Base-by-base conservation (phyloP, 2,888 invertebrate genomes). In the Chesias legatella region DNA sequence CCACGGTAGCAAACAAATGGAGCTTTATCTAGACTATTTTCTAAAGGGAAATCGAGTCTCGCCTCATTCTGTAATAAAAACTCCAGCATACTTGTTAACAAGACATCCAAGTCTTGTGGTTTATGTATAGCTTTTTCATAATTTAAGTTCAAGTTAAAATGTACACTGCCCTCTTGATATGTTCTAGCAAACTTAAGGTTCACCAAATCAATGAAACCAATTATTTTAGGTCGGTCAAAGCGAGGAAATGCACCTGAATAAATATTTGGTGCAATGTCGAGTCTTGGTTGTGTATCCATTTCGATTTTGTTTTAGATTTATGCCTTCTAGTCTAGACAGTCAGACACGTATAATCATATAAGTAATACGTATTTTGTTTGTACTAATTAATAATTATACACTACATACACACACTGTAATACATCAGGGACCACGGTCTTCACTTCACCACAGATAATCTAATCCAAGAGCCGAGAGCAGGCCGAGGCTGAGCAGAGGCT, bases 1-100 rank as follows among this genome's bases (percentile, higher is more conserved):
- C 95, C 95, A 10, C 95, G 90, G 76, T 90, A 93, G 53, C 92
- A 92, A 28, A 93, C 89, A 67, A 95, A 92, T 41, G 90, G 57
- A 2, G 77, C 61, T 10, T 56, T 51, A 7, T 76, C 58, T 38
- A 85, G 57, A 24, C 47, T 59, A n/a, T 35, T 65, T 25, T 58
- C 56, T 27, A 51, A 4, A 6, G 54, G 40, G 35, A 65, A 65
- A 13, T 69, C 67, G 31, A 86, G 59, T 41, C 67, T 65, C 25
- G 22, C 41, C 52, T 76, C 65, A 65, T 90, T 68, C 10, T 78
- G 59, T 22, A 86, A 45, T 45, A 92, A 79, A 84, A 92, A 92
- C 34, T 69, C 65, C 5, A 92, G 62, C 23, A 93, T 49, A 30
- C 89, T 79, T 50, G 88, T 82, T 10, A 93, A 53, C 49, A 86